These are phyloP conservation scores for Halocynthia roretzi DNA, from an alignment of 23 tunicate species.

Conservation along the genomic window DNA sequence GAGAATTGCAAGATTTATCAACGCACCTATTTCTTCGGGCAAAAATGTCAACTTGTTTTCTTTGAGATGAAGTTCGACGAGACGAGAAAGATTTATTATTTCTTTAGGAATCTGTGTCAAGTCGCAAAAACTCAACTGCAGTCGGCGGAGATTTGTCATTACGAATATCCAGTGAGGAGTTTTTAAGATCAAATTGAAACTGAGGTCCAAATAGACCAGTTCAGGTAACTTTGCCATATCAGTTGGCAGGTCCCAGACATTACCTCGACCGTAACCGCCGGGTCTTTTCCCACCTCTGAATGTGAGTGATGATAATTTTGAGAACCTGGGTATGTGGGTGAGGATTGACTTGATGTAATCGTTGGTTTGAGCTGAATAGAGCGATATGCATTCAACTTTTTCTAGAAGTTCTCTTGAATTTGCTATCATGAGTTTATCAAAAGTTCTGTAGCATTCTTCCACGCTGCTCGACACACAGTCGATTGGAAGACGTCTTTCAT, in stretches of 20 bases:
- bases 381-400: slow-evolving; percentile 4
- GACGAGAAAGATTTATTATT: not conserved
- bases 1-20: slow-evolving; percentile 5
- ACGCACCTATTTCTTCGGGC: not conserved
- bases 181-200: slow-evolving; percentile 2
- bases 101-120: not conserved
- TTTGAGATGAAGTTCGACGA: slow-evolving; percentile 10
- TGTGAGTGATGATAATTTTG: not conserved
- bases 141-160: not conserved
- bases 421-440: not conserved
- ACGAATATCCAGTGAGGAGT: slow-evolving; percentile 5
- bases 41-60: slow-evolving; percentile 6
- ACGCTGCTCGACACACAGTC: not conserved
- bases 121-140: slow-evolving; percentile 21
- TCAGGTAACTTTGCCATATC: not conserved
- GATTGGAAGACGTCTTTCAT: slow-evolving; percentile 15
- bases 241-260: not conserved
- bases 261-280: not conserved
- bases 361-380: not conserved
- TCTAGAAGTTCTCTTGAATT: not conserved
- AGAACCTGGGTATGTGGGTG: not conserved
- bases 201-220: slow-evolving; percentile 13
- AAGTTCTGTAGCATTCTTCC: not conserved
- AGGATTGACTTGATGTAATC: not conserved
- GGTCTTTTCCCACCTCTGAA: slow-evolving; percentile 11